Evolutionary conservation across 2,797 vertebrate genomes (phyloP), one percentile per base, ranked within the genome.

Genomic region (Yasuhikotakia modesta): DNA sequence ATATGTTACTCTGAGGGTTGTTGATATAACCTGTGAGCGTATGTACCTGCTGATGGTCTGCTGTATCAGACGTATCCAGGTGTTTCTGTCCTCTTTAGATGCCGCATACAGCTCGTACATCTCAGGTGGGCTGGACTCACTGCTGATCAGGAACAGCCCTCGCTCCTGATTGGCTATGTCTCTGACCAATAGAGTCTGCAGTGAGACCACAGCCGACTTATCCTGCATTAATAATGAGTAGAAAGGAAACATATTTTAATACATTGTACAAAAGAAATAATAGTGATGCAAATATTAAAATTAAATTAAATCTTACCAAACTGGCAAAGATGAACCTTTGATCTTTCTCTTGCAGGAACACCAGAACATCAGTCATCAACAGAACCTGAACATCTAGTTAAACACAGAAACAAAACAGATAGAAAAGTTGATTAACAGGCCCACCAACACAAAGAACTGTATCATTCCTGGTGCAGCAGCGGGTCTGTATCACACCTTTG

Each of bases 81-180:
- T 92, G 84, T 91, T 93, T 1, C 95, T 90, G 82, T 95, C 95
- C 0, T 97, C 96, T 1, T 94, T 94, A 0, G 95, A 96, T 0
- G 94, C 89, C 0, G 94, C 90, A 7, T 97, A 94, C 4, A 98
- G 93, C 89, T 99, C 97, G 0, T 97, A 98, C 96, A 98, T 99
- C 87, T 95, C 95, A 0, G 96, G 96, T 0, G 96, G 96, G 2
- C 87, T 80, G 0, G 94, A 92, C 0, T 93, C 92, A 52, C 92
- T 96, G 86, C 92, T 96, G 85, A 98, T 94, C 69, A 98, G 91
- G 87, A 98, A 98, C 93, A 98, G 93, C 4, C 97, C 97, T 85
- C 95, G 94, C 86, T 97, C 96, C 91, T 97, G 96, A 91, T 96
- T 98, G 88, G 97, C 97, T 22, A 98, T 96, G 84, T 98, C 95